Evolutionary conservation across 2,888 invertebrate species (phyloP), one percentile per base, ranked within the genome.

Genomic region (Mesochorus sp.): DNA sequence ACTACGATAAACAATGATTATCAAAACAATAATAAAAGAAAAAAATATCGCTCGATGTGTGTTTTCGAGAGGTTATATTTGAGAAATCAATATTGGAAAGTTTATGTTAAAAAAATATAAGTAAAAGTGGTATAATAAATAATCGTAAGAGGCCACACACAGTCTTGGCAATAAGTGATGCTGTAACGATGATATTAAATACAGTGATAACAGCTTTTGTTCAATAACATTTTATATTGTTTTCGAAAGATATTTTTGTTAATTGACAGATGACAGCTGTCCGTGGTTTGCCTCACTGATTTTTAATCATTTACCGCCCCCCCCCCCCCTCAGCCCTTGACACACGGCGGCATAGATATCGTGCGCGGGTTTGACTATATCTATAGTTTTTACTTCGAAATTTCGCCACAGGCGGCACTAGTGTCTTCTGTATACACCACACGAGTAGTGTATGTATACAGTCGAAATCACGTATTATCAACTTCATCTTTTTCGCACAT

Each of bases 201-300:
- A 14, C 28, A 53, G 19, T 44, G 4, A 21, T 17, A 17, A 28
- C 19, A 19, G 26, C 39, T 39, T 66, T 49, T 17, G 37, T 37
- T 34, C 21, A 4, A 17, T 37, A 6, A 42, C 19, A 61, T 44
- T 1, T 8, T 26, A 42, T 21, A 61, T 44, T 1, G 5, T 26
- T 34, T 24, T 12, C 10, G 21, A 26, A 39, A 3, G 12, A 68
- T 44, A 44, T 26, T 67, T 44, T 61, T 67, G 51, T 24, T 44
- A 61, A 53, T 61, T 68, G 74, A 74, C 74, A 67, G 61, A 17
- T 67, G 67, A 61, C 74, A 67, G 61, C 37, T 37, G 31, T 17
- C 21, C 24, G n/a, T 24, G 21, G 3, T n/a, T n/a, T n/a, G n/a
- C n/a, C n/a, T n/a, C n/a, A n/a, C n/a, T n/a, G n/a, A n/a, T n/a